A percentile compares a stretch with the other conserved stretches of the same genome.
phyloP scores from a whole-genome alignment of 2,888 invertebrate species.

The Rhogogaster chlorosoma region DNA sequence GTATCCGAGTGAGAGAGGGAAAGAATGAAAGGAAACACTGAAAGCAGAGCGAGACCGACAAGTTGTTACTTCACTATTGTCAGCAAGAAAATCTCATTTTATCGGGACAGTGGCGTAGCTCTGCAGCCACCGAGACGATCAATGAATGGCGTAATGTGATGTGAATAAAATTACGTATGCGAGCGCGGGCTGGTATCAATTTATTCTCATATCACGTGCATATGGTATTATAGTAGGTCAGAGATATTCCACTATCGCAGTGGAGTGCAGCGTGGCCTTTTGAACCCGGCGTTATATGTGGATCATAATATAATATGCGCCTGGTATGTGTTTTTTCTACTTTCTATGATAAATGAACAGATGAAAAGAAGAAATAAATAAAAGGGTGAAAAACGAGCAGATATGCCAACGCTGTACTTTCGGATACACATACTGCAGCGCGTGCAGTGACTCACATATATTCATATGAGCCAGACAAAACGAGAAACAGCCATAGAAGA shows the following conservation, averaged over 20 bases:
- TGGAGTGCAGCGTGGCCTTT: not conserved
- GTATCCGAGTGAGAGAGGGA: conserved; percentile 35
- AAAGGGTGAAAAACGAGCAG: conserved; percentile 12
- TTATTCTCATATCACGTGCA: not conserved
- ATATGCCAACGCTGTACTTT: conserved; percentile 34
- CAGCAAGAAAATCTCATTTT: conserved; percentile 54
- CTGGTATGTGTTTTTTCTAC: not conserved
- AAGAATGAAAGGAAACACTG: not conserved
- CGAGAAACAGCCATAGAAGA: conserved; percentile 3
- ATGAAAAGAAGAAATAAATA: conserved; percentile 8
- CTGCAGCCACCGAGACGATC: not conserved
- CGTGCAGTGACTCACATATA: conserved; percentile 39
- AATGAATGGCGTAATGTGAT: not conserved
- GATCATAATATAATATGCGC: not conserved
- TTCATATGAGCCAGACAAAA: conserved; percentile 20
- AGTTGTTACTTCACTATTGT: conserved; percentile 53
- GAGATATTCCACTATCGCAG: conserved; percentile 10
- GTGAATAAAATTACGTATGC: not conserved
- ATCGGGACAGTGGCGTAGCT: conserved; percentile 49
- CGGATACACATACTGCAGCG: not conserved
- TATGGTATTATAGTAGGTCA: conserved; percentile 14
- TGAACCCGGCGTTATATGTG: conserved; percentile 19
- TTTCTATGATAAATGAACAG: not conserved
- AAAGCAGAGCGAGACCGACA: conserved; percentile 27
- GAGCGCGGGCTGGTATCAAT: not conserved